Base-by-base conservation (phyloP, 2,113 vertebrate genomes). In the Silurus glanis region DNA sequence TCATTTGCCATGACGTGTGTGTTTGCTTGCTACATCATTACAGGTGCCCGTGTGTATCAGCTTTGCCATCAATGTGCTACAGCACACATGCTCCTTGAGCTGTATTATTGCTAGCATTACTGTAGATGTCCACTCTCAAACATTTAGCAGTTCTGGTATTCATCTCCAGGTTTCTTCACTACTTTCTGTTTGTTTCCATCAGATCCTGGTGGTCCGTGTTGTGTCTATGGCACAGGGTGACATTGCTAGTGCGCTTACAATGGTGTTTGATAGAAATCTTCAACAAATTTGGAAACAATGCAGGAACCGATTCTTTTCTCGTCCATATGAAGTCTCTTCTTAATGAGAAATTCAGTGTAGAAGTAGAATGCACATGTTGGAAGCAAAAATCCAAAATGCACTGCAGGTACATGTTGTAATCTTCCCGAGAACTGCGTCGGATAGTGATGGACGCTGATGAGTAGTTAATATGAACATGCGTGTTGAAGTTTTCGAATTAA, bases 1-100 rank as follows among this genome's bases (percentile, higher is more conserved):
- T 84, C 55, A 2, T 9, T 79, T 76, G 78, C 55, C 56, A 75
- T n/a, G 69, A n/a, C n/a, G 55, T 62, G 25, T 61, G 51, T 75
- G 45, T 49, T 7, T 49, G 10, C 45, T 13, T 16, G 51, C 19
- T 45, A 72, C 51, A 83, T 56, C 53, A 45, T 83, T 83, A 83
- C 53, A 37, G 82, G 53, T 83, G 80, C 58, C 59, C n/a, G 37
- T 17, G 56, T 25, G 80, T 51, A 82, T 49, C 59, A 12, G 19
- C 19, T 56, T 72, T 83, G 17, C 19, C 56, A 37, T 56, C 14
- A 4, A 37, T 80, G n/a, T 80, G 55, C 55, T 21, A 59, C 78
- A 75, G 17, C 37, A 53, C 72, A 51, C 72, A 74, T 51, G 47
- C 71, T 78, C n/a, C 23, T 25, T 16, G 13, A 28, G n/a, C 53